Percentiles rank a stretch among this genome's conserved stretches.
phyloP scores from a whole-genome alignment of 2,113 vertebrate species.

The Pomatorhinus ruficollis region DNA sequence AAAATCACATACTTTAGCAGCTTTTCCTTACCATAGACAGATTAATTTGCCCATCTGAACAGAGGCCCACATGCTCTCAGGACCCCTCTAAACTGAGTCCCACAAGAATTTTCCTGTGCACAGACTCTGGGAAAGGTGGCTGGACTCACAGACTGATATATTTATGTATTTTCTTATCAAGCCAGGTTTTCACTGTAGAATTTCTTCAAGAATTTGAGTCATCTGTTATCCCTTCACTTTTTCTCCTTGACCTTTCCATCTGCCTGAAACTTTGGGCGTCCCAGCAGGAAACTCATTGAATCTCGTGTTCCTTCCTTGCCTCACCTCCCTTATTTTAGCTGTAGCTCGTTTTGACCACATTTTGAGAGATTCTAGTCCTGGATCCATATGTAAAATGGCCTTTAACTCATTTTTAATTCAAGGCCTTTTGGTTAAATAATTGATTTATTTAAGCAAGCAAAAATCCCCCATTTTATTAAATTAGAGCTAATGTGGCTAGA shows the following conservation, averaged over 20 bases:
- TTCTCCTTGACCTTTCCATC: not conserved
- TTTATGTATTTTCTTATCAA: not conserved
- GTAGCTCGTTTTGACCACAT: not conserved
- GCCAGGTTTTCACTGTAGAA: not conserved
- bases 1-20: slow-evolving; percentile 60
- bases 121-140: not conserved
- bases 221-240: not conserved
- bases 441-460: not conserved
- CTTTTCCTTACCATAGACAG: slow-evolving; percentile 38
- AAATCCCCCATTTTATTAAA: not conserved
- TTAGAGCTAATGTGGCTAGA: not conserved
- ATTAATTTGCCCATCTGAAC: slow-evolving; percentile 57
- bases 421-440: not conserved
- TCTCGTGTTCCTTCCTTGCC: not conserved
- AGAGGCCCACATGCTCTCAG: slow-evolving; percentile 30
- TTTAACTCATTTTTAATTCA: not conserved
- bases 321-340: not conserved
- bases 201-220: not conserved
- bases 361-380: not conserved
- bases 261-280: not conserved
- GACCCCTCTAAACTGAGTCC: not conserved
- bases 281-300: not conserved
- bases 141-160: not conserved
- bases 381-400: not conserved
- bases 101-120: not conserved